These are phyloP conservation scores for Drosophila paramelanica DNA, from an alignment of 2,888 invertebrate species.

Conservation along the genomic window DNA sequence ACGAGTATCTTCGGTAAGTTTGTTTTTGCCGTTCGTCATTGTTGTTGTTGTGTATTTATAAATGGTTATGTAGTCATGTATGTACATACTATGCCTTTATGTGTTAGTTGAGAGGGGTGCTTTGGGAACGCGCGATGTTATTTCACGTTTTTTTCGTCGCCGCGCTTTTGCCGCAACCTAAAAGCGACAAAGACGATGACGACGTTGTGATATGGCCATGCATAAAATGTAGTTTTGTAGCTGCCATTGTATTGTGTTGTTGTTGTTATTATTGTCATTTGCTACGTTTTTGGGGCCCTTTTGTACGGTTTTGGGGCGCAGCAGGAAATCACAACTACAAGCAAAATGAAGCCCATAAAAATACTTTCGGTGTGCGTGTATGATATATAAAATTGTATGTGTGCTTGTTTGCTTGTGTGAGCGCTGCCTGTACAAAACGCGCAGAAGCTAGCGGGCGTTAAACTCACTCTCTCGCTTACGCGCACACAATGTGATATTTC, in stretches of 20 bases:
- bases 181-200: conserved; percentile 41
- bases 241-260: conserved; percentile 25
- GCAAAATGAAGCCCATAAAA: conserved; percentile 50
- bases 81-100: conserved; percentile 24
- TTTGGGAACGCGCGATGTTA: conserved; percentile 64
- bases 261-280: conserved; percentile 30
- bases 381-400: conserved; percentile 17
- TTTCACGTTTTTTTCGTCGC: conserved; percentile 56
- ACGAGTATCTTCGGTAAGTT: conserved; percentile 72
- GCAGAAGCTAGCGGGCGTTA: conserved; percentile 56
- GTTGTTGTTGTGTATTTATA: conserved; percentile 71
- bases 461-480: conserved; percentile 27
- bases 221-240: conserved; percentile 74
- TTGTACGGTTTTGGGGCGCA: conserved; percentile 67
- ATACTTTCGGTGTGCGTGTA: conserved; percentile 27
- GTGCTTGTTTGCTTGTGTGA: conserved; percentile 15
- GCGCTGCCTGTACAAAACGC: conserved; percentile 35
- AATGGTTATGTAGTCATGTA: conserved; percentile 76
- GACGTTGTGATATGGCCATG: conserved; percentile 63
- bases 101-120: conserved; percentile 59
- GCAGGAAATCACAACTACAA: conserved; percentile 74
- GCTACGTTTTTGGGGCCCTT: conserved; percentile 54
- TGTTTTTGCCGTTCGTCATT: conserved; percentile 63
- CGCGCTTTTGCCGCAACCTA: conserved; percentile 5
- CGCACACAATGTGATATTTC: conserved; percentile 6